Percentiles rank a stretch among this genome's conserved stretches.
phyloP scores from a whole-genome alignment of 2,113 vertebrate genomes.

The Melospiza georgiana region DNA sequence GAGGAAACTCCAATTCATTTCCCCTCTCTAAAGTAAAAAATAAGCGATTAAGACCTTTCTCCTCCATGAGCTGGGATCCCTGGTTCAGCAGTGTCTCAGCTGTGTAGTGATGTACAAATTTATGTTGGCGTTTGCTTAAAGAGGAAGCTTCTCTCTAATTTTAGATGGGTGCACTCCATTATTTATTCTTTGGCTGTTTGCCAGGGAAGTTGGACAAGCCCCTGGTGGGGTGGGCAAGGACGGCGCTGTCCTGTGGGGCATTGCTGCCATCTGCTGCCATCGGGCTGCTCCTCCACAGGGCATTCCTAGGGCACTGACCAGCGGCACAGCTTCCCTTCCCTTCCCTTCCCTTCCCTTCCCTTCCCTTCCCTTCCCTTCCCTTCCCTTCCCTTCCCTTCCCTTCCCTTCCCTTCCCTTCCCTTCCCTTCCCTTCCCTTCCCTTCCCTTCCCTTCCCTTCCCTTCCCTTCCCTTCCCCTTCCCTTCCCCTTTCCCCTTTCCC shows the following conservation, averaged over 20 bases:
- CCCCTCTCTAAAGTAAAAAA: background rate
- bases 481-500: no score
- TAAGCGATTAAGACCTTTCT: background rate
- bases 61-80: background rate
- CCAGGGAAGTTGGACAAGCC: background rate
- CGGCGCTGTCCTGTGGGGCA: background rate
- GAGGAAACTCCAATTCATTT: background rate
- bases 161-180: background rate
- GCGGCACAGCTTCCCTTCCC: accelerated
- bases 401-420: no score
- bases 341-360: no score
- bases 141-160: background rate
- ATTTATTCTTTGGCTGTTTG: background rate
- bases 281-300: background rate
- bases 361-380: no score
- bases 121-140: background rate
- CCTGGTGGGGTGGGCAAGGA: background rate
- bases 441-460: no score
- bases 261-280: constrained; percentile 11
- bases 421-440: no score
- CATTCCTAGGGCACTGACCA: background rate
- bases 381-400: no score
- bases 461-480: no score
- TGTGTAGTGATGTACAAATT: background rate
- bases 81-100: background rate